Base-by-base conservation (phyloP, 2,888 invertebrate species). In the Diplazon laetatorius region DNA sequence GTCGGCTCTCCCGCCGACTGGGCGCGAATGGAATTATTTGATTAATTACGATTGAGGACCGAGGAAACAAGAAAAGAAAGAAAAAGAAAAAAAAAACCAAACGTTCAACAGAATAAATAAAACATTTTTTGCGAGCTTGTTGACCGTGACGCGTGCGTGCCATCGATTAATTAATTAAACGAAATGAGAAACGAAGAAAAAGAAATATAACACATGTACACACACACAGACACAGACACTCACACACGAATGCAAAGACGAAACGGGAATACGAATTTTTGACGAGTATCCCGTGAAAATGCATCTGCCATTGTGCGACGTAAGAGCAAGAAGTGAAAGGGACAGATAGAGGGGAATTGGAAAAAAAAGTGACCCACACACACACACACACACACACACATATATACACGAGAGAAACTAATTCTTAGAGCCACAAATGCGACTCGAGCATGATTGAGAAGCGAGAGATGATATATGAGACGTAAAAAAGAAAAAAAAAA, bases 101-200 rank as follows among this genome's bases (percentile, higher is more conserved):
- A n/a, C n/a, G 57, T 16, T 39, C 20, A 8, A 50, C 48, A 39
- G 39, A 37, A 37, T 63, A 18, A 50, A 52, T 39, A 16, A 48
- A 55, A 78, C n/a, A n/a, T n/a, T n/a, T 52, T 57, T 76, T 66
- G 76, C 78, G 74, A 78, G 59, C 76, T 76, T 57, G 76, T 75
- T 55, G 39, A 48, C 39, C 75, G 80, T 78, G 81, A 80, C 79
- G 83, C 83, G 78, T 62, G 75, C 80, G 70, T 72, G 62, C 62
- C 65, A 78, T 75, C 79, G 80, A 82, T 77, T 80, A n/a, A 72
- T 79, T 76, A 80, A 78, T 82, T 70, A 39, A 55, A 74, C 25
- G 50, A 59, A 62, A 48, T 8, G 5, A 59, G 37, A 30, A 37
- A 57, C 10, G 46, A 46, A 63, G 68, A 66, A 52, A 76, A 66